phyloP scores from a whole-genome alignment of 2,113 vertebrate species.

The Theristicus caerulescens region DNA sequence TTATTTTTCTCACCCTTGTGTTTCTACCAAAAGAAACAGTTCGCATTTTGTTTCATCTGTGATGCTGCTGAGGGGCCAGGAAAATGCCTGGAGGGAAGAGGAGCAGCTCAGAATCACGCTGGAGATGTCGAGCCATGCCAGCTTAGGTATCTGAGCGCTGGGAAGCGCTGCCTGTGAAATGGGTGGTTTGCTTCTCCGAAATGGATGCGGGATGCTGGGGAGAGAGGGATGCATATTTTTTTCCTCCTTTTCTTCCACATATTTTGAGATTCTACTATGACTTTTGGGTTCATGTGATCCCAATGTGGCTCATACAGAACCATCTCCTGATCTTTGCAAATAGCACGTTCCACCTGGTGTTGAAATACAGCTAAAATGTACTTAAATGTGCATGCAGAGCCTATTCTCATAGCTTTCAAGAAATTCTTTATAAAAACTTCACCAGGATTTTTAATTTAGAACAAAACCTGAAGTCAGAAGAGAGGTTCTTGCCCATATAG shows the following conservation, averaged over 20 bases:
- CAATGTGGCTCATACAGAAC: background rate
- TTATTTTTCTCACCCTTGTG: background rate
- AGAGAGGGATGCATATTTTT: no score
- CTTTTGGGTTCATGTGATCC: background rate
- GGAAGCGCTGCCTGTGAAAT: background rate
- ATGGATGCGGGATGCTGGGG: background rate
- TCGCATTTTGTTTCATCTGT: background rate
- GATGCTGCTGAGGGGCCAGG: background rate
- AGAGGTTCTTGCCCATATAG: background rate
- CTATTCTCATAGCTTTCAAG: background rate
- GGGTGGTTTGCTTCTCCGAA: background rate
- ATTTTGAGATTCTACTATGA: background rate
- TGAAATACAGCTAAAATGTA: background rate
- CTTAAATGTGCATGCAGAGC: background rate
- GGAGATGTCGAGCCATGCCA: background rate
- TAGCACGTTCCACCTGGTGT: background rate
- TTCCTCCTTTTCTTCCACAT: background rate
- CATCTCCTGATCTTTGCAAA: background rate
- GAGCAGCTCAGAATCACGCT: background rate
- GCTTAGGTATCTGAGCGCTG: background rate
- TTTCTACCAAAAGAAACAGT: background rate
- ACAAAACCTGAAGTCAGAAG: background rate
- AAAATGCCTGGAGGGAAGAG: background rate
- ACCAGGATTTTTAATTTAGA: background rate
- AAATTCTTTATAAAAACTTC: background rate